Conservation (phyloP, 2,888 invertebrate genomes). For the Pollenia labialis region DNA sequence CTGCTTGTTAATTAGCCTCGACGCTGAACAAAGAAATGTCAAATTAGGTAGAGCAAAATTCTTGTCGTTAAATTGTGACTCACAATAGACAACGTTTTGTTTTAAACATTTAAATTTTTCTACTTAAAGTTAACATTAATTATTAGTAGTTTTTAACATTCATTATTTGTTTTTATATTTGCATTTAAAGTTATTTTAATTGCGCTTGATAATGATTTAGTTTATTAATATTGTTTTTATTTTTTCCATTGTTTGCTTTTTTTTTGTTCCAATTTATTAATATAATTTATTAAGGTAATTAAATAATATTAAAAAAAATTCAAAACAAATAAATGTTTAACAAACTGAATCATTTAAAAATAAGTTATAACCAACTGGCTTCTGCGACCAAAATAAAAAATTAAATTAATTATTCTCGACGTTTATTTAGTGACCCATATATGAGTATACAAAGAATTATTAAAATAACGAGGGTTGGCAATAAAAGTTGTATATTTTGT, state of each 20-base stretch:
- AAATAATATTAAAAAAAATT: conserved; percentile 12
- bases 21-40: no score
- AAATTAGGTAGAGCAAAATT: no score
- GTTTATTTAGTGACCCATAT: background rate
- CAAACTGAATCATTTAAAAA: background rate
- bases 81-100: no score
- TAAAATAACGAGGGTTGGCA: background rate
- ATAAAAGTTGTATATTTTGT: no score
- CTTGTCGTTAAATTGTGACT: no score
- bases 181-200: conserved; percentile 5
- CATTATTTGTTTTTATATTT: background rate
- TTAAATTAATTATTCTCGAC: background rate
- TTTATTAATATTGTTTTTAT: no score
- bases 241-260: background rate
- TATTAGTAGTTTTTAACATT: background rate
- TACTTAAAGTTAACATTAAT: background rate
- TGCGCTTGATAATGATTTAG: background rate
- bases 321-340: conserved; percentile 3
- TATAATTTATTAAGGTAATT: conserved; percentile 32
- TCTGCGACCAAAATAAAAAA: background rate
- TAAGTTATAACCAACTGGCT: background rate
- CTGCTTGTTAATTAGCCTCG: no score
- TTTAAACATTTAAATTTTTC: no score
- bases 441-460: background rate
- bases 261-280: conserved; percentile 20